A percentile compares a stretch with the other conserved stretches of the same genome.
These are phyloP conservation scores for Girardinichthys multiradiatus DNA, from an alignment of 2,113 vertebrate species.

Conservation along the genomic window DNA sequence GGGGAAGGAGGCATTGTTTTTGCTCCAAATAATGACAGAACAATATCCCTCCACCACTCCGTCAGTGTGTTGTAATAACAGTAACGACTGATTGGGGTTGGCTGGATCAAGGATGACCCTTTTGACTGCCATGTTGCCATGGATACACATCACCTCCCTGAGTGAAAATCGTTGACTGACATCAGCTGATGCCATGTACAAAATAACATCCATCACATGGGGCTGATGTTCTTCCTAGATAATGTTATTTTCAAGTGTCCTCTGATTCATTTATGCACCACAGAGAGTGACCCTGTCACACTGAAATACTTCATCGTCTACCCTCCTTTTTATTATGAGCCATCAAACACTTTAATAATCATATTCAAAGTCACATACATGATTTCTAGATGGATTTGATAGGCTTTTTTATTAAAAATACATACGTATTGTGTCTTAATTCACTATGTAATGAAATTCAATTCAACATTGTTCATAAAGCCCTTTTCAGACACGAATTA, in stretches of 20 bases:
- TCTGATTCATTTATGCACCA: conserved; percentile 5
- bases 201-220: conserved; percentile 40
- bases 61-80: conserved; percentile 48
- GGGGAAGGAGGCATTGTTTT: conserved; percentile 54
- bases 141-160: conserved; percentile 51
- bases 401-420: neutral
- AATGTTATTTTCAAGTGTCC: conserved; percentile 34
- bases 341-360: neutral
- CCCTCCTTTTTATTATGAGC: neutral
- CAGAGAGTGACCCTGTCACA: neutral
- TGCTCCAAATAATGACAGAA: conserved; percentile 67
- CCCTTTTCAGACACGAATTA: neutral
- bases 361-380: neutral
- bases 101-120: conserved; percentile 64
- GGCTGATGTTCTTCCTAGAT: conserved; percentile 38
- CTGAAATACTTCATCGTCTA: neutral
- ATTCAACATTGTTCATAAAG: neutral
- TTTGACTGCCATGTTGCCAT: conserved; percentile 62
- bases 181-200: conserved; percentile 35
- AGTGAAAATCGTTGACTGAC: conserved; percentile 47
- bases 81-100: conserved; percentile 50
- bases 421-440: neutral
- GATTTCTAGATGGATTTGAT: neutral
- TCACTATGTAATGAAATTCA: neutral
- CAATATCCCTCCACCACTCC: conserved; percentile 59